Evolutionary conservation across 1,140 invertebrate genomes (phyloP).

Genomic region (Pachyrhynchus sulphureomaculatus): DNA sequence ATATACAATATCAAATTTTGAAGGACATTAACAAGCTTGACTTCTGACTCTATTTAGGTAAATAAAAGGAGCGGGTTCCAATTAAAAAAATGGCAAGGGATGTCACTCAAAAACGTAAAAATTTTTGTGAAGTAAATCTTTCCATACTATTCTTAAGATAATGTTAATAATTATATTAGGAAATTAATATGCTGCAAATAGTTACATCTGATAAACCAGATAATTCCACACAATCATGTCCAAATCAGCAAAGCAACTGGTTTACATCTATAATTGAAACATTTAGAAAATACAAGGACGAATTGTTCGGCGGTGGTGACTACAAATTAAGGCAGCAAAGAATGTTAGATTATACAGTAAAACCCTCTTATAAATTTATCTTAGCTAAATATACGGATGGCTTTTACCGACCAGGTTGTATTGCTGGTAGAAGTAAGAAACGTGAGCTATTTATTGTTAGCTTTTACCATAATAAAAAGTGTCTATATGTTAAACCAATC

Average conservation of each 20-base stretch:
- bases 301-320: slow-evolving; percentile 9
- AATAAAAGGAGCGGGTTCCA: too few relatives aligned
- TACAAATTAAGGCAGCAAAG: slow-evolving; percentile 8
- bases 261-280: slow-evolving; percentile 22
- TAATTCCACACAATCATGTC: slow-evolving; percentile 9
- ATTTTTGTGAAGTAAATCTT: neutral
- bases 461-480: slow-evolving; percentile 32
- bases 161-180: neutral
- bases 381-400: slow-evolving; percentile 28
- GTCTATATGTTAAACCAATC: slow-evolving; percentile 21
- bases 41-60: too few relatives aligned
- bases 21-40: too few relatives aligned
- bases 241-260: slow-evolving; percentile 3
- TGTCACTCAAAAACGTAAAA: too few relatives aligned
- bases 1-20: too few relatives aligned
- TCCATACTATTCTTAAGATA: neutral
- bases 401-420: slow-evolving; percentile 20
- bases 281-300: slow-evolving; percentile 22
- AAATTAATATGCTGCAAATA: slow-evolving; percentile 1
- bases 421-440: slow-evolving; percentile 27
- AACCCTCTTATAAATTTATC: slow-evolving; percentile 27
- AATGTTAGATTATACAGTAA: slow-evolving; percentile 21
- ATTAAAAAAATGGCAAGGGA: too few relatives aligned
- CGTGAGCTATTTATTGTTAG: slow-evolving; percentile 20
- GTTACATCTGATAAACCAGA: neutral